Evolutionary conservation across 2,888 invertebrate species (phyloP), one percentile per base, ranked within the genome.

Genomic region (Pyrochroa serraticornis): DNA sequence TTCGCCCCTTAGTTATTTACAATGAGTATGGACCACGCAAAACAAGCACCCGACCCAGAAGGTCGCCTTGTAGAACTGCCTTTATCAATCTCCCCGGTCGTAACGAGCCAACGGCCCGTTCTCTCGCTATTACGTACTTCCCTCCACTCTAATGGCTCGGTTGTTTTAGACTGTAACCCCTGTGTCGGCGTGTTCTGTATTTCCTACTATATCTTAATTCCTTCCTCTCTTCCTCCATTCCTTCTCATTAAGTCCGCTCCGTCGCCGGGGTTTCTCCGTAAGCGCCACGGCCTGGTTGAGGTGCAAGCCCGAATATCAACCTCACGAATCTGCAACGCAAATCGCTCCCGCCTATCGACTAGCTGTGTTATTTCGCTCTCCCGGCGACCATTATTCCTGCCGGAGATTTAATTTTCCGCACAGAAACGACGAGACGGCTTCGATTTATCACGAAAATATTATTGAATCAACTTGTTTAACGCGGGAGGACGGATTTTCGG

Each of bases 131-230:
- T 70, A 66, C 68, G 62, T 65, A 62, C 62, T 58, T 65, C 66
- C 66, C 63, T 62, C 59, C 53, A 63, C 62, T 68, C 66, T 70
- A 70, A 71, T 70, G 68, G 70, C 65, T 66, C 62, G 64, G 70
- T 68, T 72, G 71, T 71, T 71, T 73, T 66, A 67, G 65, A 54
- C 63, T 70, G 66, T 72, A 68, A 69, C 72, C 69, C 69, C 65
- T 64, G 70, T 72, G 73, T 72, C 69, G 66, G 68, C 66, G 63
- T 68, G 68, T 70, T 72, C 65, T 66, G 68, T 73, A 72, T 73
- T 71, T 71, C 70, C 72, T 69, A 69, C 65, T 73, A 73, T 74
- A 74, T 75, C 72, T 74, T 74, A 75, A 75, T 75, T 74, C 67
- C 71, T 71, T 72, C 70, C 72, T 68, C 69, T 71, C 69, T 66